Conservation (phyloP, 1,140 invertebrate species). For the Daktulosphaira vitifoliae region DNA sequence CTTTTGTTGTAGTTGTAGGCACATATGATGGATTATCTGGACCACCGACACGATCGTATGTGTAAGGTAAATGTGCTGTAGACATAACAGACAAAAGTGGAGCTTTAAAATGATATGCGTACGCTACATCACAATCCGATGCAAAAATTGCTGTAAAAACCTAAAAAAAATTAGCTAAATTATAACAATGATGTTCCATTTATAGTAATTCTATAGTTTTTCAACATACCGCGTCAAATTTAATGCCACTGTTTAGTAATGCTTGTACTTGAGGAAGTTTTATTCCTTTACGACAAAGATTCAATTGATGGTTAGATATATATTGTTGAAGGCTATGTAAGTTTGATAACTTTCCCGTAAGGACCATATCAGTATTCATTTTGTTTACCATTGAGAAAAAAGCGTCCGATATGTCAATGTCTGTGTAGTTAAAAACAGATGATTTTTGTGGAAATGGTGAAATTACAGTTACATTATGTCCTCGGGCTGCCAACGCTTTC, state of each 20-base stretch:
- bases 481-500: constrained; percentile 40
- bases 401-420: constrained; percentile 41
- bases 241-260: constrained; percentile 24
- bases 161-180: too few relatives aligned
- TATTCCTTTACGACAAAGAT: background rate
- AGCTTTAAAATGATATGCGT: constrained; percentile 39
- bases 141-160: too few relatives aligned
- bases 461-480: constrained; percentile 41
- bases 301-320: constrained; percentile 17
- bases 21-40: constrained; percentile 36
- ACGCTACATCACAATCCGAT: constrained; percentile 35
- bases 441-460: constrained; percentile 46
- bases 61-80: constrained; percentile 52
- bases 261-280: constrained; percentile 14
- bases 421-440: constrained; percentile 47
- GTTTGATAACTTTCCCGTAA: background rate
- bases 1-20: too few relatives aligned
- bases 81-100: constrained; percentile 52
- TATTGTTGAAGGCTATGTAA: background rate
- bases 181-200: too few relatives aligned
- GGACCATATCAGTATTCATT: background rate
- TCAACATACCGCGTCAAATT: constrained; percentile 35
- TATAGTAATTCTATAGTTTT: background rate
- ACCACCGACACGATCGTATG: constrained; percentile 43
- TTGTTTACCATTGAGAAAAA: background rate